These are phyloP conservation scores for Caenorhabditis parvicauda DNA, from an alignment of 2,888 invertebrate genomes.

Conservation along the genomic window DNA sequence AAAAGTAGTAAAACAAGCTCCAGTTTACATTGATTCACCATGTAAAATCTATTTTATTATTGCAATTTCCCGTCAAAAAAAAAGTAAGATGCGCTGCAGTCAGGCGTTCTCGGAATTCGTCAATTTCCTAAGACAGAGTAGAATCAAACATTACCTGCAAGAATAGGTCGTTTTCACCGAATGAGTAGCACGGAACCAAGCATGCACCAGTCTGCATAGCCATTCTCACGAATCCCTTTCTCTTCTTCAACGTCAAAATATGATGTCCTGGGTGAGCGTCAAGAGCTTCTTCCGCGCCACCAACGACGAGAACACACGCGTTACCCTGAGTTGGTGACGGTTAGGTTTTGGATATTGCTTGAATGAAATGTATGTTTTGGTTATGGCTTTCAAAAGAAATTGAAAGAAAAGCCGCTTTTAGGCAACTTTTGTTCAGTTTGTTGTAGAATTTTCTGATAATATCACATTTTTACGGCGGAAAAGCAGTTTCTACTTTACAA, in stretches of 20 bases:
- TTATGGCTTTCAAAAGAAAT: too few relatives aligned
- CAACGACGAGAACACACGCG: slow-evolving; percentile 44
- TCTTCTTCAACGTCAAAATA: slow-evolving; percentile 36
- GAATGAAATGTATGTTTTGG: background rate
- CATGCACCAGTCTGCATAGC: slow-evolving; percentile 57
- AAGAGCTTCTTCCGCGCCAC: slow-evolving; percentile 51
- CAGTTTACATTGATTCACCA: too few relatives aligned
- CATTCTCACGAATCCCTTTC: slow-evolving; percentile 42
- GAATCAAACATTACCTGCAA: slow-evolving; percentile 19
- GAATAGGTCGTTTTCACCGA: slow-evolving; percentile 65
- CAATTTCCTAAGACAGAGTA: background rate
- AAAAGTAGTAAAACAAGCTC: too few relatives aligned
- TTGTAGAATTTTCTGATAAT: too few relatives aligned
- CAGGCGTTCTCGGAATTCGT: background rate
- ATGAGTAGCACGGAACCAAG: slow-evolving; percentile 64
- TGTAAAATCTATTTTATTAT: too few relatives aligned
- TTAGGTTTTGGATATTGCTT: background rate
- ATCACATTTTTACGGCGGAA: too few relatives aligned
- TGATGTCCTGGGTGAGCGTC: slow-evolving; percentile 47
- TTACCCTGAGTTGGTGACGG: slow-evolving; percentile 16
- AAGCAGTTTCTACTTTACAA: too few relatives aligned
- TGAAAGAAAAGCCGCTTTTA: too few relatives aligned
- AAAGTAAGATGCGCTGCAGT: too few relatives aligned
- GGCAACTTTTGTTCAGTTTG: too few relatives aligned
- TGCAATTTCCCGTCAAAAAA: too few relatives aligned